phyloP scores from a whole-genome alignment of 2,113 vertebrate species.

The Oreochromis tanganicae region DNA sequence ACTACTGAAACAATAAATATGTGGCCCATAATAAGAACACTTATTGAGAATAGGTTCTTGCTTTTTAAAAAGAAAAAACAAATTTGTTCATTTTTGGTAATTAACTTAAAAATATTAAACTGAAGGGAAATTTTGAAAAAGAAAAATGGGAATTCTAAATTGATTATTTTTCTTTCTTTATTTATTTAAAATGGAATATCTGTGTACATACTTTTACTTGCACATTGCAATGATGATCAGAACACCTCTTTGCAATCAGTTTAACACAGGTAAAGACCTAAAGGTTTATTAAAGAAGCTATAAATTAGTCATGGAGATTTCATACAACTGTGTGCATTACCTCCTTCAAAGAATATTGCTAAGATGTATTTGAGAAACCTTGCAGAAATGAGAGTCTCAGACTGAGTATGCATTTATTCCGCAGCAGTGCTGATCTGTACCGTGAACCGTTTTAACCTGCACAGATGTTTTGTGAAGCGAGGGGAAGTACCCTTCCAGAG shows the following conservation, averaged over 20 bases:
- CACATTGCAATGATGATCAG: background rate
- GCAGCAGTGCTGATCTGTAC: background rate
- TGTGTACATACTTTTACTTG: background rate
- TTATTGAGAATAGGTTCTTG: background rate
- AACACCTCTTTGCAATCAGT: background rate
- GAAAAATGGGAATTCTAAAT: background rate
- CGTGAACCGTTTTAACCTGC: slow-evolving; percentile 22
- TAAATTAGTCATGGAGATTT: background rate
- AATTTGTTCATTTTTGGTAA: background rate
- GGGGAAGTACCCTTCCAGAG: slow-evolving; percentile 43
- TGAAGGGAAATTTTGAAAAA: background rate
- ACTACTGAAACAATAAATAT: background rate
- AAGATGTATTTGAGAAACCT: background rate
- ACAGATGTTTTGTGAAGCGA: slow-evolving; percentile 46
- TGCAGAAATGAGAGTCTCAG: background rate
- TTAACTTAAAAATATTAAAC: background rate
- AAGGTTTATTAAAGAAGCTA: background rate
- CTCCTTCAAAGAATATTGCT: background rate
- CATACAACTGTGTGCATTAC: background rate
- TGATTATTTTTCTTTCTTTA: background rate
- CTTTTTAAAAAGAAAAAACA: background rate
- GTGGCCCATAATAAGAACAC: background rate
- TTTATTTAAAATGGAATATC: background rate
- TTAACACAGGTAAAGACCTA: background rate
- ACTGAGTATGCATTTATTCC: slow-evolving; percentile 14